Evolutionary conservation across 2,888 invertebrate genomes (phyloP), one percentile per base, ranked within the genome.

Genomic region (Dichetophora obliterata): DNA sequence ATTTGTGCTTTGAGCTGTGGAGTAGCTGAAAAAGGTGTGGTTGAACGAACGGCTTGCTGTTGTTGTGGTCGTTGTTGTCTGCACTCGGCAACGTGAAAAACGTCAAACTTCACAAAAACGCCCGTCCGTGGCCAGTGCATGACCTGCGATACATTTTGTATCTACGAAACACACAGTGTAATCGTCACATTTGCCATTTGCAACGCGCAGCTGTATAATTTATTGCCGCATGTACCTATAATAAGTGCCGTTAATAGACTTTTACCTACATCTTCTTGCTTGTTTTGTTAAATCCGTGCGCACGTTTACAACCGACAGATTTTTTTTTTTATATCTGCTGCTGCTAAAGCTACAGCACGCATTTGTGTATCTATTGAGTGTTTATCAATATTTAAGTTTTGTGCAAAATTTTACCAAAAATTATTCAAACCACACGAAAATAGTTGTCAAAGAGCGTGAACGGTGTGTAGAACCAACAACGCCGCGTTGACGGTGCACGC

Each of bases 21-120:
- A 71, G 3, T 57, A 31, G 19, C 66, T 61, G 68, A 77, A 75
- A 48, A 77, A 77, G 77, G 77, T 77, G 77, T 77, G 77, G 77
- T 77, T 75, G 72, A 22, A 27, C 22, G 76, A 11, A n/a, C 68
- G 59, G n/a, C 57, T 65, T 37, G 5, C 6, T 6, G 31, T 19
- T 50, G 57, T n/a, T 54, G 16, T 71, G 6, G 37, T 54, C 27
- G 57, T 43, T 50, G 43, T 31, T 16, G 54, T 31, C 22, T 57
- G 19, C 24, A 48, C 34, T 68, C 14, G 8, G 24, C n/a, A 68
- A 65, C 65, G 37, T 68, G 43, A 43, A 34, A 24, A 54, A 54
- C 52, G 52, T 54, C 16, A 11, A 48, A 24, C 37, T 16, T 9
- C 50, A 6, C 1, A 59, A 22, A 14, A 66, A 66, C 66, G 65